Conservation (phyloP, 2,888 invertebrate species). For the Eulithis prunata region DNA sequence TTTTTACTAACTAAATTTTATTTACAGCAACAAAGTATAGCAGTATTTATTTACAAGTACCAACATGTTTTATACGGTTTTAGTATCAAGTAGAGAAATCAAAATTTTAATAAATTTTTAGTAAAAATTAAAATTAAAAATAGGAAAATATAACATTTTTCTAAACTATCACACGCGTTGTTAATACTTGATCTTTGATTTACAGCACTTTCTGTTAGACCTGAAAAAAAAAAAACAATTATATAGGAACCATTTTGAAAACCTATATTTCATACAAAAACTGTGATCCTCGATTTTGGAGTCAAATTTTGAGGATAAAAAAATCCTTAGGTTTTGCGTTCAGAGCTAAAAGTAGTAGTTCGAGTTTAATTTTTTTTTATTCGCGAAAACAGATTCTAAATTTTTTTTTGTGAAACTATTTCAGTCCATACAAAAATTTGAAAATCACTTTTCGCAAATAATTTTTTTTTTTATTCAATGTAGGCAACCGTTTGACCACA, state of each 20-base stretch:
- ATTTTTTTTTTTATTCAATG: too few species aligned
- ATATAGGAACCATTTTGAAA: too few species aligned
- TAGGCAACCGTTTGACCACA: too few species aligned
- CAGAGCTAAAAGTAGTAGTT: too few species aligned
- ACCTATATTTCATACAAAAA: neutral
- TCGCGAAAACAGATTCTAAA: too few species aligned
- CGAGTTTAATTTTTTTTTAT: too few species aligned
- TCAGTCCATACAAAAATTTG: too few species aligned
- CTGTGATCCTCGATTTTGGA: neutral
- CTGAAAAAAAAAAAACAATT: conserved; percentile 40
- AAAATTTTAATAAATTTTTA: neutral
- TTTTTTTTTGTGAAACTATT: neutral
- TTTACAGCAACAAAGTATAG: conserved; percentile 2
- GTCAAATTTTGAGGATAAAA: too few species aligned
- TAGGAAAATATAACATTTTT: conserved; percentile 12
- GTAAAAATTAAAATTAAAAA: conserved; percentile 17
- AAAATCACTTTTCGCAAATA: too few species aligned
- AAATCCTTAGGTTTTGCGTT: too few species aligned
- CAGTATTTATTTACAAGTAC: too few species aligned
- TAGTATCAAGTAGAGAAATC: neutral
- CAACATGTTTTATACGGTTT: neutral
- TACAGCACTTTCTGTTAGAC: conserved; percentile 52
- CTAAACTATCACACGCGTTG: conserved; percentile 26
- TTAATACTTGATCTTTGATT: conserved; percentile 43
- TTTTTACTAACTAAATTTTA: conserved; percentile 2